Evolutionary conservation across 2,113 vertebrate species (phyloP), one percentile per base, ranked within the genome.

Genomic region (Lophius piscatorius): DNA sequence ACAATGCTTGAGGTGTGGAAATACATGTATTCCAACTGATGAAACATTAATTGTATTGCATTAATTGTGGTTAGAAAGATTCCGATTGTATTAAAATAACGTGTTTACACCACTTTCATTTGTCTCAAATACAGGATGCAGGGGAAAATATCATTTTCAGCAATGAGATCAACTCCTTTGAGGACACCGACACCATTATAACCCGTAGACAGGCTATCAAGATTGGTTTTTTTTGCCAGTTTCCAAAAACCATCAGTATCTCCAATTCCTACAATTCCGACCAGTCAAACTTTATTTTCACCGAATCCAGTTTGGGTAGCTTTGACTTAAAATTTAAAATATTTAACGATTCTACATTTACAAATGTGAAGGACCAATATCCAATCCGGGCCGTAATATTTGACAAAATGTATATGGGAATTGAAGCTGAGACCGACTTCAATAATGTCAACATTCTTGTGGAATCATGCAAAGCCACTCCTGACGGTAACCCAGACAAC

Each of bases 401-500:
- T 38, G 22, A 91, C 0, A 66, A 10, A 9, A 18, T 92, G 6
- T 90, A 70, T 14, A 78, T 92, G 84, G 87, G 90, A 38, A 90
- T 92, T 22, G 57, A 75, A 6, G 88, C 84, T 1, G 9, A 78
- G 2, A 78, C 91, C 0, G 73, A 82, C 0, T 58, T 92, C 1
- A 73, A 85, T 0, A 66, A 82, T 0, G 70, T 90, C 6, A 78
- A 13, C 0, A 0, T 92, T 63, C 91, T 92, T 63, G 85, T 92
- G 0, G 89, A 91, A 17, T 92, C 91, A 0, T 92, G 91, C 79
- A 91, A 64, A 78, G 91, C 84, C 8, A 92, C 89, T n/a, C 89
- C 91, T 0, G 80, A 88, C 2, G 75, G 81, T 36, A 74, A 90
- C 75, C 80, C 87, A 0, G 59, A 75, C 1, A 88, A 87, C 70